Percentiles rank a stretch among this genome's conserved stretches.
phyloP scores from a whole-genome alignment of 2,888 invertebrate species.

The Napeogenes inachia region DNA sequence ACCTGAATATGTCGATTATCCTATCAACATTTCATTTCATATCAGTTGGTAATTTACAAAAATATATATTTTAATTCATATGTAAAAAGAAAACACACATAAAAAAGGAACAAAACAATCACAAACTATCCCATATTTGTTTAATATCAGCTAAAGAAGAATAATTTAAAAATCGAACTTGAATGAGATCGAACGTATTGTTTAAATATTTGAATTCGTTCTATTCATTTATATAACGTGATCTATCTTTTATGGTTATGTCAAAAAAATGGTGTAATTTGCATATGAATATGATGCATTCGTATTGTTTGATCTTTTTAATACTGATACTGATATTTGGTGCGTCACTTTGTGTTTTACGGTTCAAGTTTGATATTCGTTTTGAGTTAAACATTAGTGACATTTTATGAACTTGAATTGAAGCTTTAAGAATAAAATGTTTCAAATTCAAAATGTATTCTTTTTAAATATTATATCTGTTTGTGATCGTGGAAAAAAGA shows the following conservation, averaged over 20 bases:
- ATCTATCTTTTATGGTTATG: slow-evolving; percentile 71
- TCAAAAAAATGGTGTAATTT: slow-evolving; percentile 61
- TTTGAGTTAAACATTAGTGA: slow-evolving; percentile 20
- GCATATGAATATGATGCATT: slow-evolving; percentile 63
- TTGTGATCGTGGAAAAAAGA: too few species aligned
- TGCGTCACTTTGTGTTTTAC: slow-evolving; percentile 41
- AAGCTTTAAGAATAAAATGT: too few species aligned
- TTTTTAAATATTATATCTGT: too few species aligned
- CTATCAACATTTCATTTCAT: too few species aligned
- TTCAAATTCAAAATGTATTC: too few species aligned
- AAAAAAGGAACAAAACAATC: slow-evolving; percentile 12
- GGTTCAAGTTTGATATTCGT: slow-evolving; percentile 26
- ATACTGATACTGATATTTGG: slow-evolving; percentile 30
- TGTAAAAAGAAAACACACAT: slow-evolving; percentile 10
- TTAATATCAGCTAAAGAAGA: background rate
- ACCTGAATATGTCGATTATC: too few species aligned
- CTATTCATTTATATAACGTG: slow-evolving; percentile 54
- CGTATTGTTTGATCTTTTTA: slow-evolving; percentile 44
- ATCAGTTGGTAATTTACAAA: background rate
- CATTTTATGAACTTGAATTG: slow-evolving; percentile 7
- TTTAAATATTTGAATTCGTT: slow-evolving; percentile 50
- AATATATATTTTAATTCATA: background rate
- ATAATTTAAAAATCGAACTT: slow-evolving; percentile 44
- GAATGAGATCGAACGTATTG: slow-evolving; percentile 49
- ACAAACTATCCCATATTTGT: slow-evolving; percentile 17